Conservation (phyloP, 2,888 invertebrate species). For the Microplitis deprimator region DNA sequence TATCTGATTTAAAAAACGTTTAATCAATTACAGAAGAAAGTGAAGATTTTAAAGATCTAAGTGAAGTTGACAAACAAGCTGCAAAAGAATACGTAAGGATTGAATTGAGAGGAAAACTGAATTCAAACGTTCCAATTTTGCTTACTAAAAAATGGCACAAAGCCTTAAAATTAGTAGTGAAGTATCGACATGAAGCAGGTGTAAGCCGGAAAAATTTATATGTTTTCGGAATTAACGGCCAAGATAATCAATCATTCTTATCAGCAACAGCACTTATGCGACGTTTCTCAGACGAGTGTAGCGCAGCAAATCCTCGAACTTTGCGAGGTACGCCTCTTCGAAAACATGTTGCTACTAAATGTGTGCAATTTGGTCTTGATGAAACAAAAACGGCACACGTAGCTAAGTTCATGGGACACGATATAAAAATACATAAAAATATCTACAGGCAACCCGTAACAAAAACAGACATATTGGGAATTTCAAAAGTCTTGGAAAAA, state of each 20-base stretch:
- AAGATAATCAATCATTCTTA: slow-evolving; percentile 19
- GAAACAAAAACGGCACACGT: slow-evolving; percentile 34
- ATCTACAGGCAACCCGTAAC: slow-evolving; percentile 47
- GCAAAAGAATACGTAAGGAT: slow-evolving; percentile 35
- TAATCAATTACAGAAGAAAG: slow-evolving; percentile 38
- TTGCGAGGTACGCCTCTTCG: slow-evolving; percentile 44
- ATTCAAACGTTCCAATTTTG: slow-evolving; percentile 41
- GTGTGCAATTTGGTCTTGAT: slow-evolving; percentile 38
- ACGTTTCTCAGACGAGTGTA: slow-evolving; percentile 18
- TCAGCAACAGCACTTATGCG: slow-evolving; percentile 36
- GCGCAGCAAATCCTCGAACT: slow-evolving; percentile 34
- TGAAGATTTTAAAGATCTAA: slow-evolving; percentile 34
- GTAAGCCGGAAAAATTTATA: slow-evolving; percentile 42
- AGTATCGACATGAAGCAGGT: slow-evolving; percentile 24
- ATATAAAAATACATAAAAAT: slow-evolving; percentile 27
- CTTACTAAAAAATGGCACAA: slow-evolving; percentile 30
- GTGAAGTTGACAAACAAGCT: slow-evolving; percentile 26
- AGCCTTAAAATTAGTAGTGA: slow-evolving; percentile 39
- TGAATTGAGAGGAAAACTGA: slow-evolving; percentile 43
- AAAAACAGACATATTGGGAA: slow-evolving; percentile 50
- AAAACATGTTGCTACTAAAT: slow-evolving; percentile 45
- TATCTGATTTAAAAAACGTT: slow-evolving; percentile 41
- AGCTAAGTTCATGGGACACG: slow-evolving; percentile 47
- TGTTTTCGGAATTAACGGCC: slow-evolving; percentile 42
- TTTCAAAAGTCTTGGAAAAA: slow-evolving; percentile 51